These are phyloP conservation scores for Erebia ligea DNA, from an alignment of 2,888 invertebrate genomes.

Conservation along the genomic window DNA sequence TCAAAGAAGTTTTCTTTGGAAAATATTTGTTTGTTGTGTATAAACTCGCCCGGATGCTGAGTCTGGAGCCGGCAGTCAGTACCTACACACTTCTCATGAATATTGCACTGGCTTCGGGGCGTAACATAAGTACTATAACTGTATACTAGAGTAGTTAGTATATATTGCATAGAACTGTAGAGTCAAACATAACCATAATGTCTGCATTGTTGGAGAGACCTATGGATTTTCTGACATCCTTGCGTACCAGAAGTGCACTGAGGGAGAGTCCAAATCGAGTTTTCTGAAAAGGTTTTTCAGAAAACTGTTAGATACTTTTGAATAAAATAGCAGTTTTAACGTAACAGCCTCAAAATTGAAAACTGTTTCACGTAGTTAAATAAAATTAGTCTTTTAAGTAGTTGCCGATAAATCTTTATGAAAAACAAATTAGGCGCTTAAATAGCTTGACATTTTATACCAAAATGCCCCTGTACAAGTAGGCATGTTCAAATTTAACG, in stretches of 20 bases:
- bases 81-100: constrained; percentile 54
- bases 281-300: background rate
- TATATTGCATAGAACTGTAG: constrained; percentile 7
- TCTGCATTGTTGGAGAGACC: too few species aligned
- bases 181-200: background rate
- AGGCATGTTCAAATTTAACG: constrained; percentile 78
- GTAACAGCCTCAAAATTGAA: constrained; percentile 30
- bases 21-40: constrained; percentile 76
- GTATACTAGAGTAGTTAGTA: background rate
- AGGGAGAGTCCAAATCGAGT: too few species aligned
- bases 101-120: constrained; percentile 50
- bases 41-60: constrained; percentile 60
- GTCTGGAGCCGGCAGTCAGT: constrained; percentile 42
- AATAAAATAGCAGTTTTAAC: constrained; percentile 20
- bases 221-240: too few species aligned
- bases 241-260: too few species aligned
- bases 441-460: constrained; percentile 68
- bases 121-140: constrained; percentile 28
- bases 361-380: constrained; percentile 33
- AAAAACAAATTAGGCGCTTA: constrained; percentile 72
- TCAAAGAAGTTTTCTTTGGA: constrained; percentile 78
- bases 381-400: constrained; percentile 44
- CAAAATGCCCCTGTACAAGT: constrained; percentile 63
- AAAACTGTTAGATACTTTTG: background rate
- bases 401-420: constrained; percentile 55